Evolutionary conservation across 1,140 invertebrate species (phyloP).

Genomic region (Sarcophaga peregrina): DNA sequence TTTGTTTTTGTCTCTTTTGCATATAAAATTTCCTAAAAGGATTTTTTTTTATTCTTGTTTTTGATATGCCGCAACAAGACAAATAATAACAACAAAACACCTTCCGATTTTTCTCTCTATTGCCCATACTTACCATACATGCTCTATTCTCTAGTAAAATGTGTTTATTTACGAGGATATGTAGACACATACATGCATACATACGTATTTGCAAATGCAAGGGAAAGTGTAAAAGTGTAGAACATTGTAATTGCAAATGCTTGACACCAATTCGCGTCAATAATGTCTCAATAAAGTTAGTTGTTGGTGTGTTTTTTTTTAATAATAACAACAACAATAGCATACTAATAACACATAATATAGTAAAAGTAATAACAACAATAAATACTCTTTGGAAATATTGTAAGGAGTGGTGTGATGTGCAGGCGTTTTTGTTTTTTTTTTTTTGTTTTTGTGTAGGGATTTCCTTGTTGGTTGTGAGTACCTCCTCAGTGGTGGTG

Average conservation of each 20-base stretch:
- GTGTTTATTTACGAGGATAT: background rate
- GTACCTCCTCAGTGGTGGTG: background rate
- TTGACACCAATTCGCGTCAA: conserved; percentile 41
- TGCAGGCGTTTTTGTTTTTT: background rate
- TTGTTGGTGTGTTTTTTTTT: background rate
- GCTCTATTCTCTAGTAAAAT: background rate
- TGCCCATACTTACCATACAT: conserved; percentile 1
- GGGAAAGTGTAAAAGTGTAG: background rate
- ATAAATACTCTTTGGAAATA: too few relatives aligned
- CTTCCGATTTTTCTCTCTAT: background rate
- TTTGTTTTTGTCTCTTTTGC: background rate
- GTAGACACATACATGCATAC: background rate
- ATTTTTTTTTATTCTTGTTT: conserved; percentile 6
- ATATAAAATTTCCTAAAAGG: background rate
- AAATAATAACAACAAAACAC: conserved; percentile 21
- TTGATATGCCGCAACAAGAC: background rate
- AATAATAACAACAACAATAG: background rate
- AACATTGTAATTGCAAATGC: conserved; percentile 14
- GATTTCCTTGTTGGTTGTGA: background rate
- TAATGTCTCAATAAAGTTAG: conserved; percentile 42
- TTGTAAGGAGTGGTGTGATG: background rate
- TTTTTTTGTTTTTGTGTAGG: background rate
- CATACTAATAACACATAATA: conserved; percentile 5
- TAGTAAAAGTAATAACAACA: too few relatives aligned
- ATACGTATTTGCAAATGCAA: background rate